Evolutionary conservation across 2,888 invertebrate species (phyloP).

Genomic region (Mythimna lalbum): DNA sequence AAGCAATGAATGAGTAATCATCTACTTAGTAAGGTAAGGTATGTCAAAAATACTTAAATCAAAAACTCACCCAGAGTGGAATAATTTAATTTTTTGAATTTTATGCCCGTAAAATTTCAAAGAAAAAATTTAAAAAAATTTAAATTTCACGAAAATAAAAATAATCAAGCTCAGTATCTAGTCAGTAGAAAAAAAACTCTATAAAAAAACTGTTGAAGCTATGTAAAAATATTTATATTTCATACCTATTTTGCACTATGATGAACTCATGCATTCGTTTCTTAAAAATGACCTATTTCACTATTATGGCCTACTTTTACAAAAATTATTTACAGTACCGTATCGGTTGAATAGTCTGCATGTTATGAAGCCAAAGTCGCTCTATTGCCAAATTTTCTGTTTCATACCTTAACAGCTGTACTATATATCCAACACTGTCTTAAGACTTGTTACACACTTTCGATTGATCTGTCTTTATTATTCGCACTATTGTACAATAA

Average conservation of each 20-base stretch:
- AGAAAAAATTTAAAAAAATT: no score
- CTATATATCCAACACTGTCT: neutral
- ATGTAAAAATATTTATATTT: neutral
- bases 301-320: neutral
- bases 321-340: constrained; percentile 23
- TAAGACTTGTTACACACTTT: constrained; percentile 27
- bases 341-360: constrained; percentile 14
- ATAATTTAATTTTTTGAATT: neutral
- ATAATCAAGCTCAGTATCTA: no score
- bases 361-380: constrained; percentile 22
- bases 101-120: no score
- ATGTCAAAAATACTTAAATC: no score
- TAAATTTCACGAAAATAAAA: no score
- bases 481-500: neutral
- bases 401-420: constrained; percentile 7
- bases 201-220: neutral
- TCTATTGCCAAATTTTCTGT: constrained; percentile 39
- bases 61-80: no score
- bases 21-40: no score
- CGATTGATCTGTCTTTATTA: neutral
- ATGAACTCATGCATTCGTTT: neutral
- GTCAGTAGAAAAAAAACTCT: neutral
- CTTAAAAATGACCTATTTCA: neutral
- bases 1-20: neutral
- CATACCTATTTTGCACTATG: no score